Evolutionary conservation across 2,888 invertebrate species (phyloP).

Genomic region (Acanthopleura granulata): DNA sequence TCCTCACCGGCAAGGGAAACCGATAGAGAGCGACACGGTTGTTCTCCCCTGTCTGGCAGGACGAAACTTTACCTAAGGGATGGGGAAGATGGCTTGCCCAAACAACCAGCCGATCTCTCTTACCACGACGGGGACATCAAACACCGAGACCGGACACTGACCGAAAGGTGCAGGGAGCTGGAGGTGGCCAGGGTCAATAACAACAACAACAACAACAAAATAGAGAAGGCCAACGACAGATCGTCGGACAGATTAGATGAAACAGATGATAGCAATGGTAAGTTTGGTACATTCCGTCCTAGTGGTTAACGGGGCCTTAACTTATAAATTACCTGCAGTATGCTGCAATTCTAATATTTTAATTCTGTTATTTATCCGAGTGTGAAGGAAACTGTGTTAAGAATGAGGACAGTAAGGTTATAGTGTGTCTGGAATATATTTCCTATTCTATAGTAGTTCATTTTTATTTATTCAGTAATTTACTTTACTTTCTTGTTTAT

Average conservation of each 20-base stretch:
- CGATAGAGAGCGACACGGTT: neutral
- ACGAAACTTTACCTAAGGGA: neutral
- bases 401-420: too few relatives aligned
- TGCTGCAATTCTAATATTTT: too few relatives aligned
- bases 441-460: too few relatives aligned
- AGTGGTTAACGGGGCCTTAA: too few relatives aligned
- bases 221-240: neutral
- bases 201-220: conserved; percentile 19
- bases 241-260: neutral
- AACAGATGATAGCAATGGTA: too few relatives aligned
- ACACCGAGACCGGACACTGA: neutral
- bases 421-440: too few relatives aligned
- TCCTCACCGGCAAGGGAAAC: neutral
- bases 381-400: too few relatives aligned
- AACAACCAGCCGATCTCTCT: neutral
- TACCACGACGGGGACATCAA: neutral
- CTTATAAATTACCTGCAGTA: too few relatives aligned
- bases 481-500: too few relatives aligned
- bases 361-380: too few relatives aligned
- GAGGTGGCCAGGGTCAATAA: neutral
- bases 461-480: too few relatives aligned
- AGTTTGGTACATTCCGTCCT: too few relatives aligned
- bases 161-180: neutral
- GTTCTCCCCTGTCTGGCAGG: neutral
- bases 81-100: neutral